Evolutionary conservation across 2,797 vertebrate genomes (phyloP), one percentile per base, ranked within the genome.

Genomic region (Nasua narica): DNA sequence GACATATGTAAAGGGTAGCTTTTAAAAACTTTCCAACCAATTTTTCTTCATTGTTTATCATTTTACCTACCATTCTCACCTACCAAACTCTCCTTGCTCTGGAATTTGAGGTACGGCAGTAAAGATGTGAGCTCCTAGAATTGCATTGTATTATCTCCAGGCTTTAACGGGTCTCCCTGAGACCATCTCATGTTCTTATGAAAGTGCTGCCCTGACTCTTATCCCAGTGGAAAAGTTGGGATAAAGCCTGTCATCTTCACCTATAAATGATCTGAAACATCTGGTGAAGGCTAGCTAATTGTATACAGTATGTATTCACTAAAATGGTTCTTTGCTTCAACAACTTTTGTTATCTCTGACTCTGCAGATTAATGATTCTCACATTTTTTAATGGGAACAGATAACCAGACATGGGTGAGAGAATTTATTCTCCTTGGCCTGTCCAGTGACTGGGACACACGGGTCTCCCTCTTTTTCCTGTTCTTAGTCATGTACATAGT

Each of bases 361-460:
- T 86, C 5, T 89, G 40, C 58, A 97, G 94, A 74, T 56, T 76
- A 88, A 82, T 56, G n/a, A 82, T 54, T 9, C 3, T 50, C 46
- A 58, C 16, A n/a, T 54, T 25, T 89, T 94, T 94, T 27, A 46
- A 96, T 96, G 93, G 91, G n/a, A 91, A 11, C 9, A 74, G 27
- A 86, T n/a, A 98, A 97, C 25, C 19, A 91, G 48, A 95, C 83
- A 0, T 81, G 65, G 89, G 32, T 58, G 27, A 90, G 35, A 77
- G 97, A 97, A 19, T 97, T 98, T 32, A 88, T 97, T 81, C 95
- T 98, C 37, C 67, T 97, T 0, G 93, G 97, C 35, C 56, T 97
- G 9, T 96, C 97, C 56, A 93, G 82, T 40, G 87, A 96, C 62
- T 9, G 94, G 95, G 2, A 62, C 8, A 85, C 60, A 32, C 87